These are phyloP conservation scores for Calidris pugnax DNA, from an alignment of 2,113 vertebrate genomes.

Conservation along the genomic window DNA sequence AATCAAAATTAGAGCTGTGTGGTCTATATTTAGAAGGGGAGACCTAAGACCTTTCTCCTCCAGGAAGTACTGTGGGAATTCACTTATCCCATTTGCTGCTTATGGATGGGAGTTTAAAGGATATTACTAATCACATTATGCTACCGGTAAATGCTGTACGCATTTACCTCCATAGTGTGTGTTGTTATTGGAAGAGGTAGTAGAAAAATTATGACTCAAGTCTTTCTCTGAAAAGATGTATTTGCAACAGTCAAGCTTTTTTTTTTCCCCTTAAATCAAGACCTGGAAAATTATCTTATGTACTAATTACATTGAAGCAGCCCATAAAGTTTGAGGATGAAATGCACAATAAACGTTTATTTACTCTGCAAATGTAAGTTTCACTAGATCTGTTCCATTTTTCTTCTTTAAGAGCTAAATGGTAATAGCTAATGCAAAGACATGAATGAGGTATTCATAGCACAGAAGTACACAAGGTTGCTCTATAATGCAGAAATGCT, in stretches of 20 bases:
- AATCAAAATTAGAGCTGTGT: neutral
- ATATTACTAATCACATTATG: neutral
- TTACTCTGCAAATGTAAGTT: neutral
- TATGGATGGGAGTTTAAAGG: neutral
- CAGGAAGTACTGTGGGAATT: neutral
- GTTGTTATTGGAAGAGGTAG: neutral
- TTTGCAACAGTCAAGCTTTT: neutral
- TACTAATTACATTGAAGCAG: slow-evolving; percentile 49
- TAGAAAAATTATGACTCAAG: neutral
- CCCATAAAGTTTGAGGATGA: slow-evolving; percentile 50
- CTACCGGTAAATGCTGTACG: neutral
- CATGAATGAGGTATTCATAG: neutral
- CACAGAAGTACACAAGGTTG: neutral
- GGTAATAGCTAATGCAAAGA: neutral
- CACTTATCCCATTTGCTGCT: neutral
- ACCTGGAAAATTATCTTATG: slow-evolving; percentile 9
- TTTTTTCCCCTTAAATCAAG: neutral
- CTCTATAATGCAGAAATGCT: neutral
- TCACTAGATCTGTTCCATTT: neutral
- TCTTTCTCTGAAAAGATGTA: slow-evolving; percentile 1
- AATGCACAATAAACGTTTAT: slow-evolving; percentile 58
- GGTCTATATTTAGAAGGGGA: neutral
- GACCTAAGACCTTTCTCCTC: neutral
- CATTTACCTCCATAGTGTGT: neutral
- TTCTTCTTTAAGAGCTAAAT: neutral